Percentiles rank a stretch among this genome's conserved stretches.
Evolutionary conservation across 2,888 invertebrate species (phyloP).

Genomic region (Rhagonycha lutea): DNA sequence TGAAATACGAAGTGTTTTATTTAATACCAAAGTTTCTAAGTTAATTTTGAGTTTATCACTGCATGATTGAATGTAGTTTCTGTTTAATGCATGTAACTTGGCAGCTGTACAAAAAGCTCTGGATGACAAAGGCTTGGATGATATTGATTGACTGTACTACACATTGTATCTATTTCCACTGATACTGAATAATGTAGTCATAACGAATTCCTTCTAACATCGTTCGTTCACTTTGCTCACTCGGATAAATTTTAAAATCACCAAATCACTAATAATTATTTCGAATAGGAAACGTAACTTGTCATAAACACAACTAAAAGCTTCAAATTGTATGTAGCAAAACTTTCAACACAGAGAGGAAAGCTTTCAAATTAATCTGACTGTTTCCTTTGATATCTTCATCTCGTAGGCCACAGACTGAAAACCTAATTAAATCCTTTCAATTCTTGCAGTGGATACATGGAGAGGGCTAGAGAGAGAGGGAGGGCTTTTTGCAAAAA

Average conservation of each 20-base stretch:
- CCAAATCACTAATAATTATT: slow-evolving; percentile 6
- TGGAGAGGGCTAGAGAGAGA: background rate
- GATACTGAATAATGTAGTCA: slow-evolving; percentile 6
- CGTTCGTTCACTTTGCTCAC: background rate
- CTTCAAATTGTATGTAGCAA: slow-evolving; percentile 19
- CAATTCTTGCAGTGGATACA: slow-evolving; percentile 13
- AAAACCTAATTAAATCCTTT: slow-evolving; percentile 30
- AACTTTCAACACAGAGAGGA: slow-evolving; percentile 19
- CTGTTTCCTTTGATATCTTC: slow-evolving; percentile 31
- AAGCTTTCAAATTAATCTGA: slow-evolving; percentile 29
- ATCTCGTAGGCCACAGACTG: slow-evolving; percentile 24
- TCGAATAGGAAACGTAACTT: slow-evolving; percentile 9
- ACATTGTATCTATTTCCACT: slow-evolving; percentile 14
- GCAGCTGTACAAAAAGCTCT: slow-evolving; percentile 22
- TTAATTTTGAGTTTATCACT: slow-evolving; percentile 16
- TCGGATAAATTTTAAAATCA: background rate
- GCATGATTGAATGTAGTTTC: slow-evolving; percentile 26
- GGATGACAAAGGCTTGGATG: slow-evolving; percentile 22
- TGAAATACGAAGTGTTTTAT: background rate
- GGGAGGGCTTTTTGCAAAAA: background rate
- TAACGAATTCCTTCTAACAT: background rate
- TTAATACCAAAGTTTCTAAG: background rate
- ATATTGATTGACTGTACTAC: slow-evolving; percentile 27
- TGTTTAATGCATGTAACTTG: slow-evolving; percentile 27
- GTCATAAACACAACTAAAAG: slow-evolving; percentile 18